Percentiles rank a stretch among this genome's conserved stretches.
These are phyloP conservation scores for Rotaria sp. DNA, from an alignment of 2,888 invertebrate species.

Conservation along the genomic window DNA sequence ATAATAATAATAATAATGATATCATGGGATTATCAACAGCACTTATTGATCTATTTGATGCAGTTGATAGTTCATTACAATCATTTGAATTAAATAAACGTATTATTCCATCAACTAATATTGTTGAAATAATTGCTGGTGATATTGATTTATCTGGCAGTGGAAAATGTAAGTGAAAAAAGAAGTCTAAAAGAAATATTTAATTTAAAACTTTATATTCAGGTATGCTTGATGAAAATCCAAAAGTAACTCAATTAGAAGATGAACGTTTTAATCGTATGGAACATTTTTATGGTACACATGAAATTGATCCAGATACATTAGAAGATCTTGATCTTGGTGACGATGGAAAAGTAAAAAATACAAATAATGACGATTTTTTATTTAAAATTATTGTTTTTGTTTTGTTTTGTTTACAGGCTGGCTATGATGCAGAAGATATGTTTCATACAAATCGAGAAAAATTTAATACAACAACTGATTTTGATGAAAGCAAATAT, in stretches of 20 bases:
- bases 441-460: slow-evolving; percentile 15
- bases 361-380: background rate
- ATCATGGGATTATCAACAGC: background rate
- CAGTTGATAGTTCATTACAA: background rate
- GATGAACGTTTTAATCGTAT: background rate
- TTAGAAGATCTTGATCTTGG: slow-evolving; percentile 5
- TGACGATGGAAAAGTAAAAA: background rate
- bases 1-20: slow-evolving; percentile 30
- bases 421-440: background rate
- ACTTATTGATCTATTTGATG: background rate
- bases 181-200: too few relatives aligned
- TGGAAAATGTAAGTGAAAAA: background rate
- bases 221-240: background rate
- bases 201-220: too few relatives aligned
- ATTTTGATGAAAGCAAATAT: slow-evolving; percentile 17
- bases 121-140: background rate
- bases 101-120: background rate
- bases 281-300: slow-evolving; percentile 2
- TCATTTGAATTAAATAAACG: background rate
- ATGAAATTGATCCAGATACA: background rate
- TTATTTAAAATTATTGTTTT: background rate
- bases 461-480: background rate
- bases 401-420: background rate
- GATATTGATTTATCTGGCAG: background rate
- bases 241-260: background rate